phyloP scores from a whole-genome alignment of 2,113 vertebrate species.

The Embiotoca jacksoni region DNA sequence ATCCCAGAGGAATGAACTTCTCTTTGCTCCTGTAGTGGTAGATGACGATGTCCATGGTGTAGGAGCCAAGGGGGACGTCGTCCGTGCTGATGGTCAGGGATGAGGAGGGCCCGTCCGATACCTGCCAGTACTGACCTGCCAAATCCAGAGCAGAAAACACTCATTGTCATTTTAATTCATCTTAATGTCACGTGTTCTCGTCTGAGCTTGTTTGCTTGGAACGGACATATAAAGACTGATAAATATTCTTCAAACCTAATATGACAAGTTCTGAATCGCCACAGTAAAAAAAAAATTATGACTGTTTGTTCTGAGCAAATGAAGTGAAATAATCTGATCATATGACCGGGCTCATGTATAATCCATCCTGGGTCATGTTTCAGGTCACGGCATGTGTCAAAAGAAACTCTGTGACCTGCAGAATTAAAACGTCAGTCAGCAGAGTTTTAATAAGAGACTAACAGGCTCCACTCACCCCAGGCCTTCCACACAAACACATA shows the following conservation, averaged over 20 bases:
- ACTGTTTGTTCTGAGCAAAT: background rate
- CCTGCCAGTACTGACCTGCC: constrained; percentile 93
- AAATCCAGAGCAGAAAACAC: too few species aligned
- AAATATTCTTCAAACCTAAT: too few species aligned
- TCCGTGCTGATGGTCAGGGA: constrained; percentile 88
- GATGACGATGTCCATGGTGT: constrained; percentile 92
- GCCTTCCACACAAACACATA: constrained; percentile 96
- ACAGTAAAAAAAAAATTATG: too few species aligned
- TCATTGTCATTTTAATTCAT: too few species aligned
- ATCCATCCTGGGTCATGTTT: constrained; percentile 3
- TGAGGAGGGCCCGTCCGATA: constrained; percentile 89
- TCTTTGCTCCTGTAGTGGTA: constrained; percentile 90
- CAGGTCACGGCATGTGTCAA: background rate
- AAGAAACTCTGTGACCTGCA: constrained; percentile 10
- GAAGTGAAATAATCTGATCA: constrained; percentile 44
- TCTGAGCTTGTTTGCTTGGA: too few species aligned
- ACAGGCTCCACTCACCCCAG: constrained; percentile 84
- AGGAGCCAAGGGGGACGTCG: constrained; percentile 87
- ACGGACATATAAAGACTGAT: too few species aligned
- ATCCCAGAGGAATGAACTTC: constrained; percentile 92
- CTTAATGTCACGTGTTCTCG: too few species aligned
- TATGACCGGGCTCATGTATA: constrained; percentile 28
- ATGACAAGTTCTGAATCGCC: too few species aligned
- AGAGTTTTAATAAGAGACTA: background rate
- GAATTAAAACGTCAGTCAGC: background rate